A percentile compares a stretch with the other conserved stretches of the same genome.
Evolutionary conservation across 2,888 invertebrate genomes (phyloP).

Genomic region (Caenorhabditis virilis): DNA sequence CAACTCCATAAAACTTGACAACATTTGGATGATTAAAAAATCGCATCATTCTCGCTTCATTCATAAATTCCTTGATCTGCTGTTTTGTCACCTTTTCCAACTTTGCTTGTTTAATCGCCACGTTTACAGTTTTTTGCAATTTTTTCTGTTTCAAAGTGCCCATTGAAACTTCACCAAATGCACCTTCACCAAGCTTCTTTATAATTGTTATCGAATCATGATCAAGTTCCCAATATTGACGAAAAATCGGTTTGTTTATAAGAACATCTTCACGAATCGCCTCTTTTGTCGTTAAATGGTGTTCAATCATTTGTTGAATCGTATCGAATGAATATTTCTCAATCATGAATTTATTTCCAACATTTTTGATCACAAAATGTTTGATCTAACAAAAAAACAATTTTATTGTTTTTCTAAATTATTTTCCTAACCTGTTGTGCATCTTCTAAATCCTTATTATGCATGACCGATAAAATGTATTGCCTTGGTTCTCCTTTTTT

Average conservation of each 20-base stretch:
- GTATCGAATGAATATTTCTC: conserved; percentile 26
- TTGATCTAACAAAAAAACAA: conserved; percentile 22
- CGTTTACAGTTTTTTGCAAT: conserved; percentile 3
- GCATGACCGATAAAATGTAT: conserved; percentile 45
- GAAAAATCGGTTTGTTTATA: conserved; percentile 25
- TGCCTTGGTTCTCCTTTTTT: conserved; percentile 18
- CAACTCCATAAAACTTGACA: conserved; percentile 51
- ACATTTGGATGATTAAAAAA: conserved; percentile 51
- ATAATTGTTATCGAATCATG: conserved; percentile 45
- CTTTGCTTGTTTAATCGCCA: conserved; percentile 45
- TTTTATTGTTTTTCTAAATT: neutral
- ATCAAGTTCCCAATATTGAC: conserved; percentile 53
- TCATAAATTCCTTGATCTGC: conserved; percentile 55
- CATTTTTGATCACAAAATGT: conserved; percentile 35
- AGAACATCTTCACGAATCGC: conserved; percentile 16
- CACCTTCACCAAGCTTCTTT: conserved; percentile 60
- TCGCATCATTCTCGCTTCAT: conserved; percentile 54
- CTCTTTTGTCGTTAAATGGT: conserved; percentile 18
- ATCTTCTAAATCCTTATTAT: conserved; percentile 20
- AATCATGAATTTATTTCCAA: conserved; percentile 22
- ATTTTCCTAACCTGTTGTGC: neutral
- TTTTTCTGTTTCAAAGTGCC: conserved; percentile 15
- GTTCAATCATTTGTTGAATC: conserved; percentile 21
- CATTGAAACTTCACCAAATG: conserved; percentile 55
- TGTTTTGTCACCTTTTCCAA: conserved; percentile 49